A percentile compares a stretch with the other conserved stretches of the same genome.
Conservation (phyloP, 2,797 vertebrate genomes). For the Tympanoctomys barrerae region DNA sequence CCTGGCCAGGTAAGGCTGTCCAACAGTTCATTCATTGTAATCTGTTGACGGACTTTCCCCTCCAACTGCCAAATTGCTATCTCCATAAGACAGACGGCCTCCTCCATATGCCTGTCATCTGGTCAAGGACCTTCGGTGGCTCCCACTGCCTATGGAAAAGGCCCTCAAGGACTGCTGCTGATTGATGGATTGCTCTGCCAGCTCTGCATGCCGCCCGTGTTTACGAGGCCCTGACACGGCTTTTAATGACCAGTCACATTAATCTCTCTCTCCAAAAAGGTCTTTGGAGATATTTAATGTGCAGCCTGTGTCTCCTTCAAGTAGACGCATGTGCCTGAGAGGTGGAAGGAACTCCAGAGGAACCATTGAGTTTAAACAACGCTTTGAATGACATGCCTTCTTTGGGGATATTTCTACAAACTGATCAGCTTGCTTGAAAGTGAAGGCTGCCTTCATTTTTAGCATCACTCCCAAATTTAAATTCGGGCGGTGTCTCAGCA, state of each 20-base stretch:
- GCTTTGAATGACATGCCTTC: conserved; percentile 70
- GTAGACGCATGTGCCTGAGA: conserved; percentile 56
- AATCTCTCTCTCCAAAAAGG: conserved; percentile 77
- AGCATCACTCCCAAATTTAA: conserved; percentile 66
- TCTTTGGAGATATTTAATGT: conserved; percentile 75
- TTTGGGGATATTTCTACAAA: conserved; percentile 74
- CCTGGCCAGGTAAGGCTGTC: background rate
- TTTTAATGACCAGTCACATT: conserved; percentile 81
- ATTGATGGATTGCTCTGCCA: conserved; percentile 78
- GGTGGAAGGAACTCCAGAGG: conserved; percentile 64
- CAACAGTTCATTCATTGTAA: background rate
- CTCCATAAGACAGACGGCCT: conserved; percentile 39
- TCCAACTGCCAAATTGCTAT: conserved; percentile 23
- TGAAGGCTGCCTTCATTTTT: conserved; percentile 68
- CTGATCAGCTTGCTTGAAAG: conserved; percentile 62
- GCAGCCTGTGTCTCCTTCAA: conserved; percentile 62
- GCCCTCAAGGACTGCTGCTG: conserved; percentile 68
- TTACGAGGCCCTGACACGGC: conserved; percentile 74
- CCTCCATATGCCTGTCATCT: conserved; percentile 75
- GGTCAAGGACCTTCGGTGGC: conserved; percentile 73
- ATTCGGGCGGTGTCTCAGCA: conserved; percentile 65
- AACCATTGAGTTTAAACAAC: conserved; percentile 64
- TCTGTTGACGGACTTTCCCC: background rate
- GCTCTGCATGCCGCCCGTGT: conserved; percentile 66
- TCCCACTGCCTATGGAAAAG: conserved; percentile 65